Base-by-base conservation (phyloP, 2,888 invertebrate genomes). In the Apotomis capreana region DNA sequence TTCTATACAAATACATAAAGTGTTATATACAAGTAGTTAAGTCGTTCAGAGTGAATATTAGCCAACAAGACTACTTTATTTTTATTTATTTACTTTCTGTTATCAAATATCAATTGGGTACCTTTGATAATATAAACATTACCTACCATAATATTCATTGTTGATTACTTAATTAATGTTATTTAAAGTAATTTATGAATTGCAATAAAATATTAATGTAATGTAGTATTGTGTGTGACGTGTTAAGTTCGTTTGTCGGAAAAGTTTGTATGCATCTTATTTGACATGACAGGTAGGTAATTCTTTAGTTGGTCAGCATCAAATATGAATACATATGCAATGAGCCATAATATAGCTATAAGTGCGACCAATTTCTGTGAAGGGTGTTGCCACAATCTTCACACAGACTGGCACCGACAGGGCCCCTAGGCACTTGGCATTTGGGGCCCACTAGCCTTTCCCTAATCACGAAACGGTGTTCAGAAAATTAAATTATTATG, bases 101-200 rank as follows among this genome's bases (percentile, higher is more conserved):
- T 37, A 36, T 15, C 36, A 37, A 37, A 37, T n/a, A 57, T 4
- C 5, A 12, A 58, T 58, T 37, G 37, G n/a, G 12, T 58, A 36
- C n/a, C 52, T 62, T 63, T 36, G 40, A 46, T 67, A 58, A 13
- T 58, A 58, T 67, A 58, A 49, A 52, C 54, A 15, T 13, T 54
- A 54, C 54, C 54, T 54, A 54, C n/a, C 54, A 15, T 49, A 51
- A 36, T 58, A 59, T 36, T n/a, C 58, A 52, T 60, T 70, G 63
- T 63, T 58, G 51, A 58, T 62, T 36, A 64, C 52, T 49, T 52
- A 58, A 36, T 52, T 36, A 55, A n/a, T 65, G 61, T 49, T 65
- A 13, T 59, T 58, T 54, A 64, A 60, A 70, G 13, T 61, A 67
- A 67, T 51, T 61, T 67, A 68, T 57, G 67, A 67, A 68, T 57